Percentiles rank a stretch among this genome's conserved stretches.
Evolutionary conservation across 2,888 invertebrate genomes (phyloP).

Genomic region (Andrena trimmerana): DNA sequence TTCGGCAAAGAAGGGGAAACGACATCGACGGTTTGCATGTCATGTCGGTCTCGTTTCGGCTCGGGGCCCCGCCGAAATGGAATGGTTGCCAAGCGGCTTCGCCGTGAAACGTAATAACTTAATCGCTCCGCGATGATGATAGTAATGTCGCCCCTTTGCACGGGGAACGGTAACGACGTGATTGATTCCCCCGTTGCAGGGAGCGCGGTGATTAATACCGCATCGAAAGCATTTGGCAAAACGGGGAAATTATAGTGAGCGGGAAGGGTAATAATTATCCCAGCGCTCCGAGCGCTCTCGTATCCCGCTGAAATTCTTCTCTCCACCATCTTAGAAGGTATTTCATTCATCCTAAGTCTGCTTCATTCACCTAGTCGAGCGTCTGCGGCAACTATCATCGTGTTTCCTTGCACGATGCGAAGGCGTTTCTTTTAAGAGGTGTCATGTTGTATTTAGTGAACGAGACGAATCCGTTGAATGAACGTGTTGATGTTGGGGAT

Average conservation of each 20-base stretch:
- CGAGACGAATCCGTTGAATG: background rate
- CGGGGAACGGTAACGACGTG: constrained; percentile 13
- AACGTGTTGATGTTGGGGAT: background rate
- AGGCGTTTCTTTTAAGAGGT: background rate
- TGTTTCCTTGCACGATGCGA: background rate
- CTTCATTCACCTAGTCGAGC: constrained; percentile 50
- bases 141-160: background rate
- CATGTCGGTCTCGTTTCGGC: constrained; percentile 22
- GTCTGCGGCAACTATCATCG: constrained; percentile 20
- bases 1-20: constrained; percentile 27
- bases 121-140: constrained; percentile 9
- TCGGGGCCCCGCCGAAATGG: background rate
- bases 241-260: constrained; percentile 32
- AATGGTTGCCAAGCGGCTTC: constrained; percentile 11
- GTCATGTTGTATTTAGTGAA: background rate
- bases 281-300: constrained; percentile 3
- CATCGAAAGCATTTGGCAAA: constrained; percentile 11
- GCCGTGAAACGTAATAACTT: constrained; percentile 19
- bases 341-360: constrained; percentile 52
- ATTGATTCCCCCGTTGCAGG: constrained; percentile 20
- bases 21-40: constrained; percentile 10
- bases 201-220: background rate
- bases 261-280: constrained; percentile 36
- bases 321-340: constrained; percentile 40
- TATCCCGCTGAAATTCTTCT: constrained; percentile 21